Base-by-base conservation (phyloP, 2,113 vertebrate genomes). In the Smithornis capensis region DNA sequence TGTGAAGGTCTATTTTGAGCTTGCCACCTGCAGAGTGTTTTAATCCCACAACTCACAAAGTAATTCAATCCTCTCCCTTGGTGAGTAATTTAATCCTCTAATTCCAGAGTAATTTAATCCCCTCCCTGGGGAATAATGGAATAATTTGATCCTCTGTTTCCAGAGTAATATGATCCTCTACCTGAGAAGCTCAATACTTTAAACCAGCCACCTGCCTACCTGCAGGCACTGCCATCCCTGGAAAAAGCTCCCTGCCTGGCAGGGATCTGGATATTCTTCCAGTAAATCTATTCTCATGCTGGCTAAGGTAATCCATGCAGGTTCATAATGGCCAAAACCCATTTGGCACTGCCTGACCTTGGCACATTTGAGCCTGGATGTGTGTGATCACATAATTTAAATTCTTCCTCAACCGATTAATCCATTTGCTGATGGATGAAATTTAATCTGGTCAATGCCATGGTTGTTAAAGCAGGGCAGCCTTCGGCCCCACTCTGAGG, bases 91-190 rank as follows among this genome's bases (percentile, higher is more conserved):
- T 97, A 96, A 97, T 97, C 96, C 95, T 96, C 93, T 88, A 88
- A 92, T 97, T 97, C 96, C 96, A 95, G 94, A 90, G 92, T 96
- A 96, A 97, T 96, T 97, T 96, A 96, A 96, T 95, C 94, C 90
- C 69, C 68, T 96, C 95, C 76, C 94, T 75, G 83, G 88, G 93
- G 95, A 96, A 92, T 93, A 96, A 96, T 94, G 94, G 90, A 89
- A 94, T 93, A 92, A 96, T 92, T 97, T 89, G 92, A 96, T 95
- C 94, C 91, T 93, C 75, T 28, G 52, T 93, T 96, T 94, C 94
- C 83, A 92, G 85, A 71, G 88, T 92, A 86, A 95, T 89, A n/a
- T 47, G 93, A 94, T 96, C 94, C 73, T 89, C 49, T 80, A 94
- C 85, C 93, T 94, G 90, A 78, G 73, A 70, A 88, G 80, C 65